A percentile compares a stretch with the other conserved stretches of the same genome.
phyloP scores from a whole-genome alignment of 1,140 invertebrate species.

The Pachyrhynchus sulphureomaculatus region DNA sequence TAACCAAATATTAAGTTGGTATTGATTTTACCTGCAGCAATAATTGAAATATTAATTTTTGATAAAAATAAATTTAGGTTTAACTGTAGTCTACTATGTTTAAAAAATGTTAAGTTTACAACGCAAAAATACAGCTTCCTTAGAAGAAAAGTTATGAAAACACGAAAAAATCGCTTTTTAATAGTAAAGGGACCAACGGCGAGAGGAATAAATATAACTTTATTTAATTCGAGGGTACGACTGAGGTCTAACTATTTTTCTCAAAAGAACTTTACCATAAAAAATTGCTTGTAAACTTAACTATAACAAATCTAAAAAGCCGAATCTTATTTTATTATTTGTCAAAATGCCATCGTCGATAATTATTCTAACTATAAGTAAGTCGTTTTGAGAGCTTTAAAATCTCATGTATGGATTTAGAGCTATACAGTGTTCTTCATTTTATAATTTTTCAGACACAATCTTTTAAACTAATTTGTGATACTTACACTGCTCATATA shows the following conservation, averaged over 20 bases:
- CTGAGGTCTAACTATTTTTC: too few relatives aligned
- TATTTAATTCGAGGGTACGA: too few relatives aligned
- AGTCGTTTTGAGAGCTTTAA: constrained; percentile 29
- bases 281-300: constrained; percentile 15
- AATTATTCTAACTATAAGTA: constrained; percentile 14
- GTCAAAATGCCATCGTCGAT: constrained; percentile 8
- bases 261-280: background rate
- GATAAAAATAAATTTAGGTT: background rate
- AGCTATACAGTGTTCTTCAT: constrained; percentile 18
- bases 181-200: constrained; percentile 31
- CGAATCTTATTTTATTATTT: background rate
- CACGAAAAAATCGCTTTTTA: constrained; percentile 3
- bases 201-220: constrained; percentile 12
- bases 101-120: constrained; percentile 13
- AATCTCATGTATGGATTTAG: constrained; percentile 28
- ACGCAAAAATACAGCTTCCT: background rate
- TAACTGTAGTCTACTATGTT: constrained; percentile 19
- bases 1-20: background rate
- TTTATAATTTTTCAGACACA: constrained; percentile 29
- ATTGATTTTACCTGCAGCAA: constrained; percentile 9
- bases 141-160: background rate
- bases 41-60: constrained; percentile 6
- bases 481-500: constrained; percentile 46
- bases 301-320: background rate
- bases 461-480: constrained; percentile 45